phyloP scores from a whole-genome alignment of 2,888 invertebrate genomes.

The Drosophila helvetica region DNA sequence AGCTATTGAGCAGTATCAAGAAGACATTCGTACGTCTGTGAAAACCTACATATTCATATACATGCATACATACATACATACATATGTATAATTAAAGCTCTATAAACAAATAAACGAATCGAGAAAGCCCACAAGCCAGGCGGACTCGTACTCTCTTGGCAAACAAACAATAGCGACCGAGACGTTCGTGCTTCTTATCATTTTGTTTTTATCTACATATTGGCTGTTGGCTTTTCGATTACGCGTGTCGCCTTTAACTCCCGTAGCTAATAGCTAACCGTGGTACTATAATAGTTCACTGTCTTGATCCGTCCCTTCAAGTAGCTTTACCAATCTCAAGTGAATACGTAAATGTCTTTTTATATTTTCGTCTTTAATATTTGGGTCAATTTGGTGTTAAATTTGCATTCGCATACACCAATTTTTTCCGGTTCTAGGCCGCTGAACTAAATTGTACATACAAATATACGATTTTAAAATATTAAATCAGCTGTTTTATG shows the following conservation, averaged over 20 bases:
- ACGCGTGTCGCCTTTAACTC: constrained; percentile 9
- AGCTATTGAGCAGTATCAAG: constrained; percentile 3
- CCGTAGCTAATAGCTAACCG: constrained; percentile 9
- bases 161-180: constrained; percentile 11
- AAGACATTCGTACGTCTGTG: background rate
- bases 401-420: background rate
- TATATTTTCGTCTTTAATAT: background rate
- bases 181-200: constrained; percentile 34
- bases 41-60: background rate
- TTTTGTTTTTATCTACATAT: constrained; percentile 35
- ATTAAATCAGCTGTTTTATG: background rate
- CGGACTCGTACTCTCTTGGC: background rate
- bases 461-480: background rate
- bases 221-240: constrained; percentile 37
- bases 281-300: background rate
- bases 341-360: background rate
- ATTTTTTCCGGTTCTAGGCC: background rate
- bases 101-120: constrained; percentile 18
- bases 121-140: constrained; percentile 12
- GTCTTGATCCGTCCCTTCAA: background rate
- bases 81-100: constrained; percentile 15
- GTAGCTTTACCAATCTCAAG: background rate
- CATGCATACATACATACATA: background rate
- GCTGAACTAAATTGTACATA: no score
- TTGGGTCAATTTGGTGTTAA: background rate